Base-by-base conservation (phyloP, 2,888 invertebrate species). In the Strigamia transsilvanica region DNA sequence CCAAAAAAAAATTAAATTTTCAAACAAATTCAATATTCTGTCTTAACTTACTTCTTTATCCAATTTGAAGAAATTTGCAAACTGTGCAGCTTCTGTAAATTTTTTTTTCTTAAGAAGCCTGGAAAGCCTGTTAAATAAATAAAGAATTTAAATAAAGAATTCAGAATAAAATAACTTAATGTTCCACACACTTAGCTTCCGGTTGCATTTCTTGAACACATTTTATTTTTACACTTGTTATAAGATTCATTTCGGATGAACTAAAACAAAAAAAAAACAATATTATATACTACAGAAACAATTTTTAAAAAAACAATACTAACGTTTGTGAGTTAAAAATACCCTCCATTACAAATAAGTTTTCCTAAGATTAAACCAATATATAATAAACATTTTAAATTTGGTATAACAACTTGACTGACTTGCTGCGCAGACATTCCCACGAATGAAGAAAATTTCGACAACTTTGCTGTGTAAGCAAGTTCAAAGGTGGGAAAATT, bases 151-250 rank as follows among this genome's bases (percentile, higher is more conserved):
- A 38, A 51, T 18, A 15, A 51, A 18, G 1, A 51, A 51, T 51
- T 51, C 6, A 51, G 0, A 51, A 51, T 18, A 6, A 15, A 18
- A 27, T 27, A 10, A 18, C 0, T 18, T 51, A 51, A 10, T 1
- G 12, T 61, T 18, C 9, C 5, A 12, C 61, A 9, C 18, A 61
- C 61, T 61, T 61, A 7, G 61, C 23, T 23, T 61, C 61, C 1
- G 61, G 61, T 61, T 61, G 61, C 61, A 61, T 61, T 61, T 61
- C 61, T 23, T 61, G 61, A 18, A 61, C 10, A 21, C 61, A 61
- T 61, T 61, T 61, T 61, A 61, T 23, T 23, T 61, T 61, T 12
- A 61, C 0, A 21, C 61, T 18, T 7, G 61, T 61, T 61, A 61
- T 12, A 10, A 6, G 18, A 23, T 61, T 61, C 7, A 12, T 12